Conservation (phyloP, 2,888 invertebrate genomes). For the Glyphotaelius pellucidus region DNA sequence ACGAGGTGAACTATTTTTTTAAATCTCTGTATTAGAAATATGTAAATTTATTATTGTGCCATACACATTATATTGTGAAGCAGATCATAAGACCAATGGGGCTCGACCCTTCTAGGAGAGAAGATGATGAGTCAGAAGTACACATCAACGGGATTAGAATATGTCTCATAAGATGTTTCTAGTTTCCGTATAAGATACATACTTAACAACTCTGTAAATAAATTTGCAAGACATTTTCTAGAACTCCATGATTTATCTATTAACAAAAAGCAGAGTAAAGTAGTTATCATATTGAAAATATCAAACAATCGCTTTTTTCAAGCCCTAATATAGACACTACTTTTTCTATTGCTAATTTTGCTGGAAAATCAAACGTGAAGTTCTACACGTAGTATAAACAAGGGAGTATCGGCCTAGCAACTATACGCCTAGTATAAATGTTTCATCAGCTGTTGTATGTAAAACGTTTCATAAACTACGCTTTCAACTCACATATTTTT, state of each 20-base stretch:
- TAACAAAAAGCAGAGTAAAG: not conserved
- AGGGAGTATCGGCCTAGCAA: not conserved
- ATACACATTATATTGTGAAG: not conserved
- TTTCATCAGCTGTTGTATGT: slow-evolving; percentile 16
- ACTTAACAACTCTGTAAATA: not conserved
- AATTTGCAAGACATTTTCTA: not conserved
- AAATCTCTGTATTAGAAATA: not conserved
- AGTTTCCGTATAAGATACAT: not conserved
- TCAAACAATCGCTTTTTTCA: not conserved
- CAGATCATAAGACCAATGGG: not conserved
- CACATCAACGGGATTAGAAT: not conserved
- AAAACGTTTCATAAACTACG: not conserved
- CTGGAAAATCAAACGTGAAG: not conserved
- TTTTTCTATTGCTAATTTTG: not conserved
- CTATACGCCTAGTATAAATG: not conserved
- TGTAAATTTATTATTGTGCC: not conserved
- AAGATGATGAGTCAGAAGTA: not conserved
- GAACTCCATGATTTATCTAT: not conserved
- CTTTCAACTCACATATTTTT: not conserved
- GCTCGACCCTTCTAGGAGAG: not conserved
- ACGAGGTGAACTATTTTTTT: not conserved
- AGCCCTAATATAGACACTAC: too few species aligned
- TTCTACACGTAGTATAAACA: not conserved
- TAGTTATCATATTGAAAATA: not conserved
- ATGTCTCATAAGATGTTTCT: not conserved